Conservation (phyloP, 2,797 vertebrate species). For the Chromis chromis region DNA sequence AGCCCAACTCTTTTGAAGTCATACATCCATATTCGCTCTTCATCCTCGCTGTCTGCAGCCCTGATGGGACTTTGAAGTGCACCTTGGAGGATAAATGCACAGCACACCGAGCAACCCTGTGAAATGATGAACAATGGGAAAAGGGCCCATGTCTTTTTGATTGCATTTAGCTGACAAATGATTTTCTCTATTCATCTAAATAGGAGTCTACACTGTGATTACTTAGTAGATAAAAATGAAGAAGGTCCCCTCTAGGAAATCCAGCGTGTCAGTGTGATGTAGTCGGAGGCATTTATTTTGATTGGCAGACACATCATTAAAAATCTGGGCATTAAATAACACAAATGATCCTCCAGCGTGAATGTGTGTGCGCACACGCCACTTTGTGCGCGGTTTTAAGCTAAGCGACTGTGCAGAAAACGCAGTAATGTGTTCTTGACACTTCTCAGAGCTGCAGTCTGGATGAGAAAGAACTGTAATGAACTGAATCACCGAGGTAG, state of each 20-base stretch:
- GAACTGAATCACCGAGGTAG: conserved; percentile 65
- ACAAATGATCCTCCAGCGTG: conserved; percentile 26
- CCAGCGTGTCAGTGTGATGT: conserved; percentile 22
- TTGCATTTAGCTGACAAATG: conserved; percentile 30
- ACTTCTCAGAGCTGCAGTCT: conserved; percentile 48
- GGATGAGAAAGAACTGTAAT: conserved; percentile 62
- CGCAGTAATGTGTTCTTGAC: conserved; percentile 52
- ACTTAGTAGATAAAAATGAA: conserved; percentile 35
- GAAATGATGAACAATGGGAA: conserved; percentile 28
- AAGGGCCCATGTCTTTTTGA: neutral
- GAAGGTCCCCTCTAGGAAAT: conserved; percentile 18
- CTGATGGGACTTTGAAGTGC: conserved; percentile 44
- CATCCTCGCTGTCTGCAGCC: conserved; percentile 20
- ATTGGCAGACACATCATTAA: conserved; percentile 61
- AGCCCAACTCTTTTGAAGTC: conserved; percentile 35
- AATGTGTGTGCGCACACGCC: conserved; percentile 7
- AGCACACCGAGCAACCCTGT: neutral
- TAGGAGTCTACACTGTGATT: conserved; percentile 19
- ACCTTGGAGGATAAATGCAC: conserved; percentile 19
- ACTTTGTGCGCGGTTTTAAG: conserved; percentile 49
- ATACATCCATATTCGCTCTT: conserved; percentile 29
- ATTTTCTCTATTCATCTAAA: conserved; percentile 29
- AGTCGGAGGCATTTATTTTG: conserved; percentile 44
- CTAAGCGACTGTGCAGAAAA: conserved; percentile 49
- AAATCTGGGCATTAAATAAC: conserved; percentile 51